Base-by-base conservation (phyloP, 2,797 vertebrate genomes). In the Chromobotia macracanthus region DNA sequence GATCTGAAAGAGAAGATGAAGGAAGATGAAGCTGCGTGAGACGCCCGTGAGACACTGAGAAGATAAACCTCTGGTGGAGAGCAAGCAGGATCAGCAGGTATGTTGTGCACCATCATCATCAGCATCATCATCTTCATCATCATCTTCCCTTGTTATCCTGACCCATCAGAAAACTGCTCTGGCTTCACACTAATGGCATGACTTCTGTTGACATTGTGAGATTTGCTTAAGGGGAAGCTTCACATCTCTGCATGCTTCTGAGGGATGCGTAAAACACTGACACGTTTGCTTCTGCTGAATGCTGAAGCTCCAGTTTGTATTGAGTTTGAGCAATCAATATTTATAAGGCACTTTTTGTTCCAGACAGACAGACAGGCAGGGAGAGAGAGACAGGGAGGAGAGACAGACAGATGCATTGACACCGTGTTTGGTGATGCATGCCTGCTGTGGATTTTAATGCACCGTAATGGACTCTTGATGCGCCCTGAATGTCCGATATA, bases 401-500 rank as follows among this genome's bases (percentile, higher is more conserved):
- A 69, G 60, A 41, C 11, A 75, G 66, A 12, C 15, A 46, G n/a
- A 72, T 72, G 72, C 65, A 75, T 56, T 23, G 38, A 55, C 48
- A 21, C 68, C 80, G 51, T 82, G 48, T 41, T 65, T 6, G 31
- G n/a, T 50, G 66, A 75, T 82, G 46, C 65, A 65, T 73, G 56
- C 74, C 65, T 82, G 21, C 70, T 61, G 64, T 71, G 81, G 58
- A 65, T 66, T 77, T 79, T 85, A 83, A 85, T 85, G 84, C 67
- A 79, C 64, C n/a, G 31, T 85, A 82, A 85, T 83, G 77, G 77
- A 77, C 48, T 65, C 46, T 55, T 56, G 68, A 73, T 73, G 68
- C 21, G 23, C 50, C 61, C 80, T 73, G 21, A 73, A 69, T 72
- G 50, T 56, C 25, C 44, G 55, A 31, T 46, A 68, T 44, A 68